A percentile compares a stretch with the other conserved stretches of the same genome.
Conservation (phyloP, 2,797 vertebrate genomes). For the Chelmon rostratus region DNA sequence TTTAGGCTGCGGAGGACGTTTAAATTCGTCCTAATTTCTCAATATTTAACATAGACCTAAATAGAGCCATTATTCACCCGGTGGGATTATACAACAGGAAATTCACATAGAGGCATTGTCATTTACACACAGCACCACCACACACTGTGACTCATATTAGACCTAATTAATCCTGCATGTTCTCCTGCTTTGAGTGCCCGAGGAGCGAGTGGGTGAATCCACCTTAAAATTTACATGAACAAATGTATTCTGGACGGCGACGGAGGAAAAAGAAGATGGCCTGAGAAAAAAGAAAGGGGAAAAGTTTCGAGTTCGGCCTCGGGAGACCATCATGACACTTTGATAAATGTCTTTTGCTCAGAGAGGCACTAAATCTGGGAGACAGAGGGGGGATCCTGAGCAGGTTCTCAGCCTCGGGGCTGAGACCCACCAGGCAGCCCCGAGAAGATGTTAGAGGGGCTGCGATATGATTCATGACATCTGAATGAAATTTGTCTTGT, state of each 20-base stretch:
- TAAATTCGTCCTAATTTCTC: not conserved
- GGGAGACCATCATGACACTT: slow-evolving; percentile 2
- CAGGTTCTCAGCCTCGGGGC: slow-evolving; percentile 2
- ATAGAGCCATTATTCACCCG: not conserved
- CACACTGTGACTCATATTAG: slow-evolving; percentile 23
- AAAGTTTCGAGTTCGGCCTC: slow-evolving; percentile 15
- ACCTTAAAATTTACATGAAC: slow-evolving; percentile 16
- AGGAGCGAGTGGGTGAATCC: slow-evolving; percentile 8
- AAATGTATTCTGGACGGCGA: slow-evolving; percentile 30
- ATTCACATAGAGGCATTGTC: not conserved
- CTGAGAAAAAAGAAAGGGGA: not conserved
- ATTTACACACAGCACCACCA: slow-evolving; percentile 20
- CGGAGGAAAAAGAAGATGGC: not conserved
- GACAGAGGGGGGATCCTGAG: not conserved
- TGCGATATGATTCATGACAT: not conserved
- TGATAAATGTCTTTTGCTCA: slow-evolving; percentile 38
- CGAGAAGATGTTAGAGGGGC: not conserved
- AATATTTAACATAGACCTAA: not conserved
- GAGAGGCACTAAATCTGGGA: not conserved
- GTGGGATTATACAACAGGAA: not conserved
- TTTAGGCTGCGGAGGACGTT: not conserved
- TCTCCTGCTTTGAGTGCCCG: not conserved
- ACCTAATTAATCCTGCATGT: slow-evolving; percentile 17
- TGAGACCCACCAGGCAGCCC: not conserved
- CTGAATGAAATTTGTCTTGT: not conserved